phyloP scores from a whole-genome alignment of 2,797 vertebrate genomes.

The Microchirus variegatus region DNA sequence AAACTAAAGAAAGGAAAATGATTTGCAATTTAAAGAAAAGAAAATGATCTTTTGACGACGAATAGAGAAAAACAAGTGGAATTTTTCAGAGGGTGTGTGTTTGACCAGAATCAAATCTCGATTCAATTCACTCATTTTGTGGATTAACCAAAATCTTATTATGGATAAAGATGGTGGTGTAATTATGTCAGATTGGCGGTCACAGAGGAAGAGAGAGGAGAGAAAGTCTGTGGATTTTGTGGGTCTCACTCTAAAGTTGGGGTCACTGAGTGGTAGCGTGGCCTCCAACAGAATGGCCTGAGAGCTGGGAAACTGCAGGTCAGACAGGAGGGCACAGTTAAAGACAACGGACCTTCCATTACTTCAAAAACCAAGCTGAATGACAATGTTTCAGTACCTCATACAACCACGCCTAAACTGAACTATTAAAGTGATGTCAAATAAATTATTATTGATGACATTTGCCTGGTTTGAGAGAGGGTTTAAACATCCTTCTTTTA shows the following conservation, averaged over 20 bases:
- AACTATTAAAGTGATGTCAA: too few species aligned
- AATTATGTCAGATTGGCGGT: slow-evolving; percentile 8
- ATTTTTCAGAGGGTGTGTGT: slow-evolving; percentile 9
- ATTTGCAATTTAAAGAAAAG: background rate
- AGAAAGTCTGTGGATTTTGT: slow-evolving; percentile 8
- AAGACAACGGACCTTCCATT: slow-evolving; percentile 5
- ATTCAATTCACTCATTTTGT: slow-evolving; percentile 3
- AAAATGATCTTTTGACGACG: background rate
- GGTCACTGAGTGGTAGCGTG: slow-evolving; percentile 65
- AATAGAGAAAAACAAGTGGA: background rate
- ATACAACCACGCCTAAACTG: too few species aligned
- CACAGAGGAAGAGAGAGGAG: slow-evolving; percentile 7
- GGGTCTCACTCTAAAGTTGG: slow-evolving; percentile 77
- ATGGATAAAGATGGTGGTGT: too few species aligned
- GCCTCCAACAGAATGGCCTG: slow-evolving; percentile 62
- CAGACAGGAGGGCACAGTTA: slow-evolving; percentile 46
- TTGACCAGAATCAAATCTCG: background rate
- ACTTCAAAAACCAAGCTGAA: background rate
- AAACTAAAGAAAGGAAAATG: background rate
- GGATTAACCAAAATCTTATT: background rate
- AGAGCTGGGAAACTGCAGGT: slow-evolving; percentile 71
- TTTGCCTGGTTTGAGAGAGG: background rate
- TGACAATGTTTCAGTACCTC: too few species aligned
- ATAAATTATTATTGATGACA: too few species aligned
- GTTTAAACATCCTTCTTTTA: slow-evolving; percentile 9